Evolutionary conservation across 1,140 invertebrate species (phyloP), one percentile per base, ranked within the genome.

Genomic region (Cheumatopsyche charites): DNA sequence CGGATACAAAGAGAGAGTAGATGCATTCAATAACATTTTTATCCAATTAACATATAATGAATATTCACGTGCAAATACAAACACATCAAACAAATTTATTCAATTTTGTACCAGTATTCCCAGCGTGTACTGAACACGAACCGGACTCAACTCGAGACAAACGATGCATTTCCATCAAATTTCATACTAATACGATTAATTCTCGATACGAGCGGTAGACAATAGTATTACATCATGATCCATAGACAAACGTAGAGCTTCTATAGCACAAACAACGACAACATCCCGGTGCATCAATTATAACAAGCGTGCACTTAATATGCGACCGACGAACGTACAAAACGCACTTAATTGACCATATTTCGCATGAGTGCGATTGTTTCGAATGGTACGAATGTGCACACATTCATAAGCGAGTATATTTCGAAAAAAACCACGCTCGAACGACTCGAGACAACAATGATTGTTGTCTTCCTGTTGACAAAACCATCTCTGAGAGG

Each of bases 391-490:
- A 47, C 43, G 13, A 4, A 9, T 36, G 29, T 36, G 29, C 29
- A 36, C 29, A 36, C 29, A 9, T 36, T 36, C 29, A 9, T 9
- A 36, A 4, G 29, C 29, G 9, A 36, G 29, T 4, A 9, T 36
- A 9, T 36, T 36, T 36, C 29, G 29, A 23, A 58, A 25, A 58
- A 25, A 21, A 25, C 12, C 23, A 58, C 55, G 55, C 21, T 58
- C 55, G 55, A 58, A 25, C 23, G 55, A 58, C 3, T n/a, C 55
- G 55, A 58, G 55, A 58, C 55, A 58, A 58, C 55, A 58, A 58
- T 58, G 55, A 12, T 7, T 21, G 25, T 58, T 7, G 21, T 58
- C 23, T 58, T 58, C 55, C 55, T 58, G 55, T 58, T 58, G 55
- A 58, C 55, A 58, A 58, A 58, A 12, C 29, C 3, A 9, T 36